Base-by-base conservation (phyloP, 2,797 vertebrate species). In the Halcyon smyrnensis region DNA sequence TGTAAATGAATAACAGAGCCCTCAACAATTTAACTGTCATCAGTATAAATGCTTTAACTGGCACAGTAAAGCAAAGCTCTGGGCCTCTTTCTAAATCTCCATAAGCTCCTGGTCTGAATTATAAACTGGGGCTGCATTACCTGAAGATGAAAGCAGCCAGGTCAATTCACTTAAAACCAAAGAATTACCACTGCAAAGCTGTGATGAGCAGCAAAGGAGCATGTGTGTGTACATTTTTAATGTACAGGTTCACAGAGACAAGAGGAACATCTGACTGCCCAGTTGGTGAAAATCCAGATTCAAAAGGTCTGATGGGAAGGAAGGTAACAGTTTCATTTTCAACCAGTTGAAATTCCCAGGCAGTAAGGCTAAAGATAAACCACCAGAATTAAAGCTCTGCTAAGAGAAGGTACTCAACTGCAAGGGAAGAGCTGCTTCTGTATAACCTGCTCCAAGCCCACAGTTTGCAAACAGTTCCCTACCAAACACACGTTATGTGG, bases 1-100 rank as follows among this genome's bases (percentile, higher is more conserved):
- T 98, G 98, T 98, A 98, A 99, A 99, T 98, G 98, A 98, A 96
- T 98, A 99, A 98, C 98, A 99, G 99, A 98, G 98, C 97, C 96
- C 93, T 96, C 83, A 48, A 98, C 98, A 97, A 99, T 99, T 99
- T 98, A 99, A 99, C 99, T 99, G 98, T 99, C 98, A 99, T 98
- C 98, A 93, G 98, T 97, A 97, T 98, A 98, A 98, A 98, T 97
- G 98, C 96, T 96, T 97, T 97, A 98, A 98, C 97, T 97, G 97
- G 97, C 97, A 93, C 57, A 90, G 97, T 97, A 97, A 97, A 98
- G 96, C 94, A 89, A 93, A 97, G 95, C 94, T 95, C 91, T 70
- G 84, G 96, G 94, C 97, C 97, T 97, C 90, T 87, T 95, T 95
- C 89, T 97, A 97, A 97, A 97, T 97, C 98, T 98, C 97, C 97